Evolutionary conservation across 2,888 invertebrate genomes (phyloP).

Genomic region (Drosophila longiperda): DNA sequence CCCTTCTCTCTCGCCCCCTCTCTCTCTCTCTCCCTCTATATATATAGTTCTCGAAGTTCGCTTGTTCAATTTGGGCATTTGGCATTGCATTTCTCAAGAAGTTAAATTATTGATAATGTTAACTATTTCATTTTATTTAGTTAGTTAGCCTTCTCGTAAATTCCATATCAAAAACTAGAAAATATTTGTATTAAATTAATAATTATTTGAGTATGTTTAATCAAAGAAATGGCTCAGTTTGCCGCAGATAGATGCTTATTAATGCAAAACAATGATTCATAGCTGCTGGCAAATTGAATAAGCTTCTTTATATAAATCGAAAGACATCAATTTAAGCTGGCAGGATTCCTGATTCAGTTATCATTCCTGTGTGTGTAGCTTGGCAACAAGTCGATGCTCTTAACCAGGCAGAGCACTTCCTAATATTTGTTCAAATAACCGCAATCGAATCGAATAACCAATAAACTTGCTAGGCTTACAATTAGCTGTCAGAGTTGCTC

Average conservation of each 20-base stretch:
- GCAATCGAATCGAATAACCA: constrained; percentile 30
- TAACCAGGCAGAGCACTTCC: constrained; percentile 3
- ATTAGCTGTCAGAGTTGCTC: constrained; percentile 31
- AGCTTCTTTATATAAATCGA: constrained; percentile 6
- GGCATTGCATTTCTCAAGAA: constrained; percentile 11
- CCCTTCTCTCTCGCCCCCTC: background rate
- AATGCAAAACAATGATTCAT: background rate
- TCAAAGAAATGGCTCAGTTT: background rate
- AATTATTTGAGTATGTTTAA: background rate
- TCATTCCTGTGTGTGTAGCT: constrained; percentile 7
- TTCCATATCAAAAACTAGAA: background rate
- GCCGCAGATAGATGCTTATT: background rate
- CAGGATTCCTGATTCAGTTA: constrained; percentile 4
- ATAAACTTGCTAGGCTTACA: constrained; percentile 44
- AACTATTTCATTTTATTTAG: background rate
- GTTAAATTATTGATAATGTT: background rate
- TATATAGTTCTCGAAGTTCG: background rate
- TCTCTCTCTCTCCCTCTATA: too few species aligned
- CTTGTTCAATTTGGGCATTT: constrained; percentile 40
- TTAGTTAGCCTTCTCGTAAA: background rate
- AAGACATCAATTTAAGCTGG: constrained; percentile 13
- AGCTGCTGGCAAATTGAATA: constrained; percentile 13
- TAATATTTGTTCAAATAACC: constrained; percentile 16
- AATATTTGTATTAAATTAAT: background rate
- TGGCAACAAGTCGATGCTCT: constrained; percentile 29